Conservation (phyloP, 1,140 invertebrate genomes). For the Cheumatopsyche charites region DNA sequence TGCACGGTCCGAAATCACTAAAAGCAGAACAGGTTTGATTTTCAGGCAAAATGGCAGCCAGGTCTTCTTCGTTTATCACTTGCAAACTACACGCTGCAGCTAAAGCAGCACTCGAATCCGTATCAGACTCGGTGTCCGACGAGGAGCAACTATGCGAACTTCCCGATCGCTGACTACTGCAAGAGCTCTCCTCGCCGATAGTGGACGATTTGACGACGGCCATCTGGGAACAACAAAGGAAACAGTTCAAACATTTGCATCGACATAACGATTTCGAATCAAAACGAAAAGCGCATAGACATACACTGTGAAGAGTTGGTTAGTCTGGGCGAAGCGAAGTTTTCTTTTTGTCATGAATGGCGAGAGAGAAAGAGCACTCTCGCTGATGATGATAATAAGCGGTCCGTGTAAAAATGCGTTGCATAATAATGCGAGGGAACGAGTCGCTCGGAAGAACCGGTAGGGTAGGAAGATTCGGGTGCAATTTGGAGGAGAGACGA, state of each 20-base stretch:
- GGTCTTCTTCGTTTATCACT: constrained; percentile 65
- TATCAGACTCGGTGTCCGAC: constrained; percentile 53
- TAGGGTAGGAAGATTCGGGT: constrained; percentile 12
- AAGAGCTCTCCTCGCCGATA: constrained; percentile 30
- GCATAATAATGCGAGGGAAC: constrained; percentile 2
- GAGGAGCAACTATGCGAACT: constrained; percentile 45
- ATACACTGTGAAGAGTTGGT: too few species aligned
- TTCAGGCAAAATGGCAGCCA: constrained; percentile 70
- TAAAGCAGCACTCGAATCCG: constrained; percentile 57
- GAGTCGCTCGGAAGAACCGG: constrained; percentile 6
- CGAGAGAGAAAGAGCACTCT: background rate
- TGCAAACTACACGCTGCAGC: constrained; percentile 59
- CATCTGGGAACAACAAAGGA: constrained; percentile 28
- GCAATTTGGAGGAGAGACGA: constrained; percentile 6
- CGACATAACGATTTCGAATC: too few species aligned
- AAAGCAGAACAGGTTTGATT: constrained; percentile 66
- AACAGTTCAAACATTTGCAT: too few species aligned
- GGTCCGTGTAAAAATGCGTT: background rate
- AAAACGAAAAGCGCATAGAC: background rate
- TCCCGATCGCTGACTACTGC: constrained; percentile 26
- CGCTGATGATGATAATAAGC: too few species aligned
- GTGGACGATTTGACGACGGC: constrained; percentile 21
- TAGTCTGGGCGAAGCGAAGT: background rate
- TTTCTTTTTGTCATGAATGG: background rate
- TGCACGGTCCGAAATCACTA: constrained; percentile 54